Evolutionary conservation across 2,113 vertebrate species (phyloP).

Genomic region (Thryonomys swinderianus): DNA sequence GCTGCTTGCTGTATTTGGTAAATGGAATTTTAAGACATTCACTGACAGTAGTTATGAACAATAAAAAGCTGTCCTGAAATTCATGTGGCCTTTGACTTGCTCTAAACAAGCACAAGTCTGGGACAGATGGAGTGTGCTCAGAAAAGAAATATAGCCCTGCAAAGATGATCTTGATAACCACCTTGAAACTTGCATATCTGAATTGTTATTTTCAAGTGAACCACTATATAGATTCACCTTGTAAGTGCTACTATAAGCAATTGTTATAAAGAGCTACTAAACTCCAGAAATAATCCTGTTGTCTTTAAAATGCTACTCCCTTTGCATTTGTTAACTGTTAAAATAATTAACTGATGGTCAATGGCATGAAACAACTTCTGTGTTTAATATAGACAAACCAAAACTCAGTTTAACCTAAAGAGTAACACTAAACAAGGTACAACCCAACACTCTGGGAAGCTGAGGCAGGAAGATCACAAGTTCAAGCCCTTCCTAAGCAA

Average conservation of each 20-base stretch:
- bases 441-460: background rate
- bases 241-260: background rate
- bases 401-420: background rate
- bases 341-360: background rate
- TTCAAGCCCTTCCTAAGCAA: background rate
- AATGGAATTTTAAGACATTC: background rate
- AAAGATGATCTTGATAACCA: background rate
- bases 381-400: background rate
- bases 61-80: background rate
- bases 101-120: background rate
- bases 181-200: constrained; percentile 1
- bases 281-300: constrained; percentile 16
- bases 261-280: background rate
- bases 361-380: background rate
- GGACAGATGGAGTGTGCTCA: background rate
- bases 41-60: background rate
- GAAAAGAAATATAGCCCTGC: background rate
- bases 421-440: background rate
- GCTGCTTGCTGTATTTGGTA: background rate
- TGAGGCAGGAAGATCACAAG: background rate
- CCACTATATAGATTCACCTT: background rate
- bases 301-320: constrained; percentile 45
- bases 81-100: background rate
- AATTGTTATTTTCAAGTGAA: constrained; percentile 46
- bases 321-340: constrained; percentile 2